Evolutionary conservation across 30 jellyfish, hydroid and myxozoan species (phyloP).

Genomic region (Aurelia aurita complex sp. Pacific): DNA sequence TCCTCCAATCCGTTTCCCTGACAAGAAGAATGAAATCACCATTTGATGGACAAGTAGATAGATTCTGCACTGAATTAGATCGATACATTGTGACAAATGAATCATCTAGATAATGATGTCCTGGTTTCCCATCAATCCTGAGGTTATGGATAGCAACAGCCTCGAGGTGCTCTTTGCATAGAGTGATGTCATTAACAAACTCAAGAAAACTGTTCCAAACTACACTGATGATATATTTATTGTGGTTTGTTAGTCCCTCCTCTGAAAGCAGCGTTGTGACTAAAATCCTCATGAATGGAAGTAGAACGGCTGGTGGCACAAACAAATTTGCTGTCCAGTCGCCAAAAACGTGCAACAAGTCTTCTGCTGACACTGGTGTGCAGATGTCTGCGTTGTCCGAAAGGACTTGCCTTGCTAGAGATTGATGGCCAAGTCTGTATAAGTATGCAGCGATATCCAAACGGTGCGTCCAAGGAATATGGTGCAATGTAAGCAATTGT

Average conservation of each 20-base stretch:
- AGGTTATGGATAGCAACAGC: constrained; percentile 2
- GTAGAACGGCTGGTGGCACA: constrained; percentile 12
- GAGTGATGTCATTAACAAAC: constrained; percentile 35
- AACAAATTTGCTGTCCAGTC: constrained; percentile 3
- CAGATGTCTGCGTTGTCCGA: background rate
- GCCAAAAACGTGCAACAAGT: background rate
- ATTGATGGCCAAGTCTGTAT: background rate
- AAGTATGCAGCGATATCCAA: background rate
- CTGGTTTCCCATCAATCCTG: background rate
- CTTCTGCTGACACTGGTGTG: background rate
- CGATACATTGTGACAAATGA: background rate
- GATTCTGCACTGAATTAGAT: background rate
- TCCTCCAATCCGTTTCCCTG: constrained; percentile 25
- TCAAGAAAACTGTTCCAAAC: constrained; percentile 23
- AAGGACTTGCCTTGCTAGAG: background rate
- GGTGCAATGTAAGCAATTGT: background rate
- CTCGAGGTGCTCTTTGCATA: constrained; percentile 2
- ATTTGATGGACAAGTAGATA: constrained; percentile 22
- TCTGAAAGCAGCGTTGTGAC: background rate
- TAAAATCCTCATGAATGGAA: background rate
- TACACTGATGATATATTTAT: background rate
- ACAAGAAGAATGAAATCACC: constrained; percentile 33
- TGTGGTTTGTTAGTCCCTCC: background rate
- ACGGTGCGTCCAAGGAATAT: background rate
- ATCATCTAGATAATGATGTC: background rate